These are phyloP conservation scores for Pachypeltis micranthus DNA, from an alignment of 1,140 invertebrate species.

Conservation along the genomic window DNA sequence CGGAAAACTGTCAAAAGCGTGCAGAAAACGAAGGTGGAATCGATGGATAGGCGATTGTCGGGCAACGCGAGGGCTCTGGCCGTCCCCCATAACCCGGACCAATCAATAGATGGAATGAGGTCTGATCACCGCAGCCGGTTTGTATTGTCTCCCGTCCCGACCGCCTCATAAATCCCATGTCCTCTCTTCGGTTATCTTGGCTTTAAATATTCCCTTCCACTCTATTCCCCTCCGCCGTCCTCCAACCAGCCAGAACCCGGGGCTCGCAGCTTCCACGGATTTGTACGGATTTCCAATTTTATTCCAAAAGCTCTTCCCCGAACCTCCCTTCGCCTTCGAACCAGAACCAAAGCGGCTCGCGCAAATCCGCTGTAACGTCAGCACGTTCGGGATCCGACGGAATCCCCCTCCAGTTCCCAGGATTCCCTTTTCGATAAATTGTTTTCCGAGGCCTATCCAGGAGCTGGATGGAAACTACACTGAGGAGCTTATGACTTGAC, in stretches of 20 bases:
- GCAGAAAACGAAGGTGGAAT: neutral
- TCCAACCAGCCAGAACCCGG: neutral
- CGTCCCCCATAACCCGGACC: neutral
- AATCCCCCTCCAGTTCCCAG: neutral
- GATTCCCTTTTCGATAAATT: neutral
- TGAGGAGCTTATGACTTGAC: too few species aligned
- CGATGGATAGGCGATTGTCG: neutral
- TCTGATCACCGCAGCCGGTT: constrained; percentile 6
- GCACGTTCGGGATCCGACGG: too few species aligned
- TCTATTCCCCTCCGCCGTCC: neutral
- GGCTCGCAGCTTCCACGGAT: neutral
- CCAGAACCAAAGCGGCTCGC: neutral
- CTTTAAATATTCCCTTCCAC: constrained; percentile 3
- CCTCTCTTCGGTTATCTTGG: constrained; percentile 1
- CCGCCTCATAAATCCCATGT: constrained; percentile 2
- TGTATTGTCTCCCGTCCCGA: constrained; percentile 1
- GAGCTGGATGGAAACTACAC: too few species aligned
- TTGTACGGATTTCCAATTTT: constrained; percentile 3
- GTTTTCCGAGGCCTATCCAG: too few species aligned
- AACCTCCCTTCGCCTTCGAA: neutral
- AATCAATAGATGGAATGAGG: constrained; percentile 8
- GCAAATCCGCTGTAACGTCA: neutral
- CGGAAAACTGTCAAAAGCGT: neutral
- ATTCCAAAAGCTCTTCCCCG: neutral
- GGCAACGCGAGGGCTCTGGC: neutral